Evolutionary conservation across 2,888 invertebrate species (phyloP).

Genomic region (Vanessa cardui): DNA sequence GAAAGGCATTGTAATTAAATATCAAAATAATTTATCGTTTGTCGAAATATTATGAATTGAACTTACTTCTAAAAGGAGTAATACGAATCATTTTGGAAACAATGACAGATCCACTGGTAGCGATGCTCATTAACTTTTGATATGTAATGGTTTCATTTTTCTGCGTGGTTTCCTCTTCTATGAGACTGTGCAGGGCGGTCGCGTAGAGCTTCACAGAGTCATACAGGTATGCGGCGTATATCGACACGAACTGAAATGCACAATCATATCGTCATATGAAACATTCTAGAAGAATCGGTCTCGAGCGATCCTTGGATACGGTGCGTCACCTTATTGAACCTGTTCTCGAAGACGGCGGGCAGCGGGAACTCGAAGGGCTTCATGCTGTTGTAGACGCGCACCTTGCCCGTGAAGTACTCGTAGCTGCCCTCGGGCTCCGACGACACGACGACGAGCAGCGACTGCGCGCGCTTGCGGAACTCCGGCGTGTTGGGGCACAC

Average conservation of each 20-base stretch:
- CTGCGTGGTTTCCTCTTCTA: constrained; percentile 77
- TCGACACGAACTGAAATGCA: constrained; percentile 89
- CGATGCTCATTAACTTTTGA: constrained; percentile 85
- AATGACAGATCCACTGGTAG: constrained; percentile 93
- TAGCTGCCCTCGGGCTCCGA: constrained; percentile 90
- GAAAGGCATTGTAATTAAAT: too few species aligned
- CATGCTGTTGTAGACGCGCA: constrained; percentile 89
- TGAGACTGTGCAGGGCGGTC: constrained; percentile 89
- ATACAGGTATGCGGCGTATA: constrained; percentile 96
- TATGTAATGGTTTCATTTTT: constrained; percentile 80
- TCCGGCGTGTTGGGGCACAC: constrained; percentile 82
- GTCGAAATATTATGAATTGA: too few species aligned
- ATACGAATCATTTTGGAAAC: constrained; percentile 93
- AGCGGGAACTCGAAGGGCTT: constrained; percentile 91
- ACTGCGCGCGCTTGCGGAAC: constrained; percentile 88
- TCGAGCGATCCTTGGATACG: too few species aligned
- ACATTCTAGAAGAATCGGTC: too few species aligned
- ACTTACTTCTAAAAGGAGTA: constrained; percentile 93
- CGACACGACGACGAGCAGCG: constrained; percentile 93
- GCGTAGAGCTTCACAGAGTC: constrained; percentile 97
- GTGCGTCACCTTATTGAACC: constrained; percentile 75
- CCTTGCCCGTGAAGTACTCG: constrained; percentile 89
- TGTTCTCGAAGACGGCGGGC: constrained; percentile 82
- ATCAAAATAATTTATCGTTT: too few species aligned
- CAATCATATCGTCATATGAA: neutral